Evolutionary conservation across 2,113 vertebrate species (phyloP).

Genomic region (Planiliza haematocheilus): DNA sequence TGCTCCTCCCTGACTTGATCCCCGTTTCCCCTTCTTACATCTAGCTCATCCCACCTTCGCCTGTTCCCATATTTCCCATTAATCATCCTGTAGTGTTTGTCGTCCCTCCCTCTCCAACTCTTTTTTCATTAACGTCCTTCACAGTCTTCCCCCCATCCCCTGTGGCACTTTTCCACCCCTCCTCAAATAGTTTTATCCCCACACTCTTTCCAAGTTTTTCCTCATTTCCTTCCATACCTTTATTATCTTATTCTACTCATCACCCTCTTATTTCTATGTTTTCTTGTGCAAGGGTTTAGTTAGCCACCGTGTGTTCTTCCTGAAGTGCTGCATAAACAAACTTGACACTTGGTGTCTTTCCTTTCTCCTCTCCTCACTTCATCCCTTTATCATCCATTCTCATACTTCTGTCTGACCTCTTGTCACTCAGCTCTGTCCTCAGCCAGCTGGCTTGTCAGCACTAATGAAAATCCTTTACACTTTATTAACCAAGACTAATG

Average conservation of each 20-base stretch:
- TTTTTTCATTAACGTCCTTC: background rate
- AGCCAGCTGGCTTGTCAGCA: slow-evolving; percentile 65
- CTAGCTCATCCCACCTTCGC: background rate
- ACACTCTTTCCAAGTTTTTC: background rate
- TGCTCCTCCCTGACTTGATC: background rate
- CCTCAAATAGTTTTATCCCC: background rate
- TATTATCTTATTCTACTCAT: background rate
- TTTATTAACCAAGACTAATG: slow-evolving; percentile 72
- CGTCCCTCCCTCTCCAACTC: background rate
- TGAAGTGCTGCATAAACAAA: slow-evolving; percentile 31
- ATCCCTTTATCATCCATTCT: slow-evolving; percentile 7
- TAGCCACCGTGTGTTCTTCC: background rate
- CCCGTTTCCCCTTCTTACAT: background rate
- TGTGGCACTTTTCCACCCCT: too few species aligned
- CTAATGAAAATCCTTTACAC: slow-evolving; percentile 74
- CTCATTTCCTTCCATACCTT: background rate
- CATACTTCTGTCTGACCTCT: slow-evolving; percentile 53
- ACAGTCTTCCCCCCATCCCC: too few species aligned
- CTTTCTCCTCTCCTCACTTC: slow-evolving; percentile 5
- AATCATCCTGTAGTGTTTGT: background rate
- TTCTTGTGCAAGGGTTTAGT: background rate
- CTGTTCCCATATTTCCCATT: slow-evolving; percentile 1
- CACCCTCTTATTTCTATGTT: background rate
- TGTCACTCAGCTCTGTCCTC: slow-evolving; percentile 56
- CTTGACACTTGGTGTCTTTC: slow-evolving; percentile 6